A percentile compares a stretch with the other conserved stretches of the same genome.
Evolutionary conservation across 2,113 vertebrate genomes (phyloP).

Genomic region (Psophia crepitans): DNA sequence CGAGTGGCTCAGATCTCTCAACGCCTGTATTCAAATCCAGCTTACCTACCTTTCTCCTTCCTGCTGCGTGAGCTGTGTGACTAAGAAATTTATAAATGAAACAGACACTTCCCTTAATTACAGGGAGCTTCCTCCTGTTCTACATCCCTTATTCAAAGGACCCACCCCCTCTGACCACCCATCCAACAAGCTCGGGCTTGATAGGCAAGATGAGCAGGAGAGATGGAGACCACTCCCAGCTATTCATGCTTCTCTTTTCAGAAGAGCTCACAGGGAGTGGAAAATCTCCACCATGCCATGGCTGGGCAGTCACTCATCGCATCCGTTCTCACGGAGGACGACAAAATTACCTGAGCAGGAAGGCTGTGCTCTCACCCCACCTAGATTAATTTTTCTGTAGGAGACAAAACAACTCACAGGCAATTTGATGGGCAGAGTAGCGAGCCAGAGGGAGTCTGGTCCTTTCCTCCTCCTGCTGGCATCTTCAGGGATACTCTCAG

Average conservation of each 20-base stretch:
- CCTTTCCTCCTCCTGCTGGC: conserved; percentile 83
- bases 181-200: not conserved
- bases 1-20: not conserved
- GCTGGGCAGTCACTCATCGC: not conserved
- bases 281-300: not conserved
- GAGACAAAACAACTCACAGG: conserved; percentile 75
- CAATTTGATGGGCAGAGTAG: conserved; percentile 90
- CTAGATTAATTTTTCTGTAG: not conserved
- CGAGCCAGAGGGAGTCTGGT: conserved; percentile 84
- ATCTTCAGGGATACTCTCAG: conserved; percentile 81
- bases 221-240: not conserved
- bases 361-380: not conserved
- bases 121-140: not conserved
- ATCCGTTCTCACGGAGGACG: not conserved
- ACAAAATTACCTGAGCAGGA: not conserved
- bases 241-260: not conserved
- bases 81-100: not conserved
- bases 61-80: not conserved
- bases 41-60: not conserved
- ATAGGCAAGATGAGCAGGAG: not conserved
- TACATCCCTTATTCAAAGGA: not conserved
- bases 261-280: not conserved
- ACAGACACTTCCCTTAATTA: not conserved
- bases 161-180: not conserved
- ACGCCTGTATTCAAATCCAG: not conserved